Conservation (phyloP, 2,888 invertebrate genomes). For the Standfussiana lucernea region DNA sequence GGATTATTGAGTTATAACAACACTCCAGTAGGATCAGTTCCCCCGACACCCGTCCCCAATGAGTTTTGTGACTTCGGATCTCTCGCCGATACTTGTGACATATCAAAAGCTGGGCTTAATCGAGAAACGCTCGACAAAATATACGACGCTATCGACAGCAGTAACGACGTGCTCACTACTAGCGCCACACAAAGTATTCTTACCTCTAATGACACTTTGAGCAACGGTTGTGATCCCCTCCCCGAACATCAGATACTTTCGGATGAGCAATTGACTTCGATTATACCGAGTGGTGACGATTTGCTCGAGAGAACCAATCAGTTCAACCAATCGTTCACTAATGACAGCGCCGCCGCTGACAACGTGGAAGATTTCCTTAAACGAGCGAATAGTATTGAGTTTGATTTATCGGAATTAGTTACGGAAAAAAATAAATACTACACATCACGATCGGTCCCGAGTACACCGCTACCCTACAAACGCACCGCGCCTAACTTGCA, state of each 20-base stretch:
- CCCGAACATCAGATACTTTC: constrained; percentile 83
- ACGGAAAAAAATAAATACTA: constrained; percentile 85
- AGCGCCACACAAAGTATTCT: constrained; percentile 78
- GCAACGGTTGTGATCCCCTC: constrained; percentile 84
- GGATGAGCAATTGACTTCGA: constrained; percentile 83
- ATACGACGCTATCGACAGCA: constrained; percentile 91
- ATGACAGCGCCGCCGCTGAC: constrained; percentile 76
- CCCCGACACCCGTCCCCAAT: constrained; percentile 93
- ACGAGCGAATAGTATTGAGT: constrained; percentile 86
- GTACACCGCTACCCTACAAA: constrained; percentile 92
- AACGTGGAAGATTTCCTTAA: constrained; percentile 87
- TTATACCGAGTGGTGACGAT: constrained; percentile 84
- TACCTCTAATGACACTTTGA: constrained; percentile 79
- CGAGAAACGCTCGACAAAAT: constrained; percentile 92
- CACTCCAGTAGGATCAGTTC: constrained; percentile 92
- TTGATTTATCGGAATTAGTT: constrained; percentile 83
- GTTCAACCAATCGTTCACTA: constrained; percentile 81
- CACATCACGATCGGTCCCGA: constrained; percentile 93
- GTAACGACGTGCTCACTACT: constrained; percentile 85
- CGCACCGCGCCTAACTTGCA: constrained; percentile 82
- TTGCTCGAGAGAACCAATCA: constrained; percentile 80
- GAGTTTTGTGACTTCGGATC: constrained; percentile 94
- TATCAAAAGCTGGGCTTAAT: constrained; percentile 88
- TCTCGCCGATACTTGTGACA: constrained; percentile 90
- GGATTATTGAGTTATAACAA: constrained; percentile 85